A percentile compares a stretch with the other conserved stretches of the same genome.
These are phyloP conservation scores for Nannospalax galili DNA, from an alignment of 2,113 vertebrate species.

Conservation along the genomic window DNA sequence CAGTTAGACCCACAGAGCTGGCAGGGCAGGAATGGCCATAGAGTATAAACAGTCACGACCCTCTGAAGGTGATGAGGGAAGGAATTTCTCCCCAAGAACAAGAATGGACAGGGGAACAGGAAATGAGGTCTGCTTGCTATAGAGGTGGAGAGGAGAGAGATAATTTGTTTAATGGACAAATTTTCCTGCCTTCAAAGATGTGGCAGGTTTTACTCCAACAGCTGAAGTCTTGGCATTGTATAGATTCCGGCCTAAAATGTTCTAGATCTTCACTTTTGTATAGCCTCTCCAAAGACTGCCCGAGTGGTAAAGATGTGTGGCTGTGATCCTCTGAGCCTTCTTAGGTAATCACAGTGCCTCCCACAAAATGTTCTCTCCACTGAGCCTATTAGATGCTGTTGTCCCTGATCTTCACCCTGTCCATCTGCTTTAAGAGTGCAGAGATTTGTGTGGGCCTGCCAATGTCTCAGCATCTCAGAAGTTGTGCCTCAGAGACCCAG, in stretches of 20 bases:
- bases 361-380: background rate
- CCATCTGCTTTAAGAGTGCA: background rate
- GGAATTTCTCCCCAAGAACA: background rate
- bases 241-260: background rate
- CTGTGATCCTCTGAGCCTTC: background rate
- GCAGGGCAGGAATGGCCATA: background rate
- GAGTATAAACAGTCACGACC: background rate
- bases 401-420: background rate
- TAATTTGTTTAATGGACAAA: background rate
- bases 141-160: background rate
- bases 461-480: background rate
- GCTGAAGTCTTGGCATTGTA: background rate
- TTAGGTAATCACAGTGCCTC: background rate
- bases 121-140: background rate
- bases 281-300: background rate
- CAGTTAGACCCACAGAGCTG: background rate
- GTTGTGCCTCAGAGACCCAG: background rate
- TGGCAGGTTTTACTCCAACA: background rate
- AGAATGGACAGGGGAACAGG: background rate
- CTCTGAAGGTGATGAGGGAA: background rate
- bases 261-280: background rate
- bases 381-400: background rate
- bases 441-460: background rate
- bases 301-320: background rate
- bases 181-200: background rate